Evolutionary conservation across 1,140 invertebrate genomes (phyloP), one percentile per base, ranked within the genome.

Genomic region (Zelostemma sp.): DNA sequence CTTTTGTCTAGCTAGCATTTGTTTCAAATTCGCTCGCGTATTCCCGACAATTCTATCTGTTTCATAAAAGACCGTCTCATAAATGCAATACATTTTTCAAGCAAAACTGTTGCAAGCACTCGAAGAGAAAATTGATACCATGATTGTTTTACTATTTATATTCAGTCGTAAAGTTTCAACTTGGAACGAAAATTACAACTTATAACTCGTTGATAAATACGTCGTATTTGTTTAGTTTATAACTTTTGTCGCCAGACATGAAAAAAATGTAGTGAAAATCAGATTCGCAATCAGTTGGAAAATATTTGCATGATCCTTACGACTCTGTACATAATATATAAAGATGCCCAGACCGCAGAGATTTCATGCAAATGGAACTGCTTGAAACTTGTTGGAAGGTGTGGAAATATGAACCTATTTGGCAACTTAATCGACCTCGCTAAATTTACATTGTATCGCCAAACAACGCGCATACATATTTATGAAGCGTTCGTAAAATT

Each of bases 401-500:
- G 66, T 55, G 66, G 63, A 68, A 68, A 63, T 63, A 59, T 63
- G 66, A 58, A 63, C 59, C 50, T 61, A 47, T 56, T 60, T 25
- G 55, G 51, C 55, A 55, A 58, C 50, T 49, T 55, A 68, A 68
- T 68, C 67, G 67, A 60, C 55, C 60, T 19, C 38, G 28, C 40
- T 17, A 28, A 63, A 69, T 69, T 69, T 69, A 69, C 67, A 69
- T 69, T 60, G 60, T 62, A 64, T 60, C 53, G 46, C 43, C 18
- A 46, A 47, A 11, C 54, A 53, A 53, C 50, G 50, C 50, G 15
- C 2, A 64, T 69, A 51, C 59, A 69, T 69, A 69, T 69, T 69
- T 50, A 69, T 69, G 60, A 60, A 54, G 54, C 59, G 53, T 62
- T 55, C 58, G 65, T 54, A 54, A 62, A 68, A 68, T 63, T 64